A percentile compares a stretch with the other conserved stretches of the same genome.
Evolutionary conservation across 2,797 vertebrate species (phyloP).

Genomic region (Chrosomus eos): DNA sequence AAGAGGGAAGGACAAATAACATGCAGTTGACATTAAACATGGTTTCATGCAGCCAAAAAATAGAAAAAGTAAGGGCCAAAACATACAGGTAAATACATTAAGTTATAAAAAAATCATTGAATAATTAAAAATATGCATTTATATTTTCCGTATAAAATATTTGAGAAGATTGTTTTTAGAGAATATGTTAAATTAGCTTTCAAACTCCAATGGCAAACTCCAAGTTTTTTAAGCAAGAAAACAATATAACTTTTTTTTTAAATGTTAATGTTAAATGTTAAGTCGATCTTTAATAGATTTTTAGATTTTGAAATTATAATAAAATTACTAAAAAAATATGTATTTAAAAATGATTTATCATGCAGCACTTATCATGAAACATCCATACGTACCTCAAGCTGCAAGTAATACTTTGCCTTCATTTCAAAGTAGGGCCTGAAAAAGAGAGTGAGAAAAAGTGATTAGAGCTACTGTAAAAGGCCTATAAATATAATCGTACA

Average conservation of each 20-base stretch:
- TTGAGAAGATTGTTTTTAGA: background rate
- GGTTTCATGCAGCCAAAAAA: background rate
- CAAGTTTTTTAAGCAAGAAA: too few species aligned
- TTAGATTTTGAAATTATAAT: background rate
- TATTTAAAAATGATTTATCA: too few species aligned
- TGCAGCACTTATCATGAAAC: background rate
- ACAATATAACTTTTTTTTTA: too few species aligned
- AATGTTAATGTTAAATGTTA: too few species aligned
- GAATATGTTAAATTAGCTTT: background rate
- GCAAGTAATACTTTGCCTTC: slow-evolving; percentile 94
- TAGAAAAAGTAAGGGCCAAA: background rate
- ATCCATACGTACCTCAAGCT: slow-evolving; percentile 87
- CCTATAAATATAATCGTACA: slow-evolving; percentile 64
- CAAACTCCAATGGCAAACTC: background rate
- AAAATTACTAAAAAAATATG: background rate
- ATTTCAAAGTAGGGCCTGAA: slow-evolving; percentile 95
- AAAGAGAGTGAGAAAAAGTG: slow-evolving; percentile 54
- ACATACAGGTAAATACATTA: background rate
- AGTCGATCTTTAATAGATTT: background rate
- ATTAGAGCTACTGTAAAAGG: slow-evolving; percentile 48
- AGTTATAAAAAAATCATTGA: background rate
- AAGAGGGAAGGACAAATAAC: background rate
- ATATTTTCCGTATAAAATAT: background rate
- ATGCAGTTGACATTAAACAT: background rate
- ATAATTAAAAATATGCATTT: too few species aligned